Base-by-base conservation (phyloP, 2,797 vertebrate genomes). In the Liparis tanakae region DNA sequence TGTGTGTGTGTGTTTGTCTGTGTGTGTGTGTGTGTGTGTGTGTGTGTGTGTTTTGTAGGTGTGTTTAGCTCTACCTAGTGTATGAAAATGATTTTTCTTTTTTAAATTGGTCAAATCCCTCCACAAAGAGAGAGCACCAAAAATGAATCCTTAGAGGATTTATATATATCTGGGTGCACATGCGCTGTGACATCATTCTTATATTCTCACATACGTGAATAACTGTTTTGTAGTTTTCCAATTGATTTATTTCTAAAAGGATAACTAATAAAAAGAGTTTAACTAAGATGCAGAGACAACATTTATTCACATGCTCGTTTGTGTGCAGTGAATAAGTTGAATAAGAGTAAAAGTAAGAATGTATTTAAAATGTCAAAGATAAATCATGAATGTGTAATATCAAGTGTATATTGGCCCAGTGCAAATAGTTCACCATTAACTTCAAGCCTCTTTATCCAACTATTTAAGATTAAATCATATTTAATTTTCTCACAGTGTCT, bases 141-240 rank as follows among this genome's bases (percentile, higher is more conserved):
- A 62, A 53, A 8, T 59, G 70, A 76, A 88, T 80, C 77, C 76
- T 6, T 20, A 15, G 72, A 86, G 15, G 79, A 89, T 85, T 88
- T 83, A 79, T 57, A 51, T 12, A 51, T 61, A 74, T 78, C 61
- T 78, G 34, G 36, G 12, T 43, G 37, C 12, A 20, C 61, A 67
- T 65, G 57, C 39, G 22, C 15, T 6, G 33, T 58, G 18, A 12
- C 8, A 39, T 55, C 34, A 53, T 13, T 34, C 0, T 14, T 71
- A 60, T 63, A 18, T 48, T 37, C 30, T 67, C 2, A 6, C 43
- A 51, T 4, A 30, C 25, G 30, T 14, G 3, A 44, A 39, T 6
- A 33, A 33, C 7, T 34, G 59, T 30, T 30, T 30, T 58, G 2
- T 2, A 20, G 6, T 25, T 66, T 65, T 1, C 8, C 10, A 36